Conservation (phyloP, 2,113 vertebrate genomes). For the Eretmochelys imbricata region DNA sequence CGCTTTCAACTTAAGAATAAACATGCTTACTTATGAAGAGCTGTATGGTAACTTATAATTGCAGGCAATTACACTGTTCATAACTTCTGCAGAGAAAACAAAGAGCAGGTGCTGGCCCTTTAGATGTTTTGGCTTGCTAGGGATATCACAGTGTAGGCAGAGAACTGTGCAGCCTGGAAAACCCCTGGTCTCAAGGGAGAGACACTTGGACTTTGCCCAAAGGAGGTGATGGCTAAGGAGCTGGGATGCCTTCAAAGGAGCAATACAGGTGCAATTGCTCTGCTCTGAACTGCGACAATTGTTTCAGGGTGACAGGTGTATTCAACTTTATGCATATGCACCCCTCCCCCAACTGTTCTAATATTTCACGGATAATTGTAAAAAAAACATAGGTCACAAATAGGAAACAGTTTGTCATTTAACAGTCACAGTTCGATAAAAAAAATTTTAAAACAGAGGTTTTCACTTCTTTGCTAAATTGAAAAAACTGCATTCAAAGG, state of each 20-base stretch:
- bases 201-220: neutral
- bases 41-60: neutral
- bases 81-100: neutral
- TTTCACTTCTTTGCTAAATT: neutral
- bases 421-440: neutral
- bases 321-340: neutral
- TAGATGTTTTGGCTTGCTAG: too few species aligned
- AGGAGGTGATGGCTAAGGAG: neutral
- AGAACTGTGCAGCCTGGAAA: neutral
- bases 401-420: neutral
- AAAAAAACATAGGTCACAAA: neutral
- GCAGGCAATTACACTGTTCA: neutral
- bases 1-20: neutral
- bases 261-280: neutral
- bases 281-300: neutral
- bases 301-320: neutral
- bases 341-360: neutral
- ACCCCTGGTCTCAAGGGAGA: neutral
- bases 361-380: neutral
- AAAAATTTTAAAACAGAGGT: too few species aligned
- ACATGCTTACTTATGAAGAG: neutral
- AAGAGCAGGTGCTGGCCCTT: neutral
- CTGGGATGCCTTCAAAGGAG: neutral
- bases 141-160: too few species aligned
- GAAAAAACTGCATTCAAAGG: neutral